Evolutionary conservation across 2,888 invertebrate species (phyloP).

Genomic region (Taphrorychus bicolor): DNA sequence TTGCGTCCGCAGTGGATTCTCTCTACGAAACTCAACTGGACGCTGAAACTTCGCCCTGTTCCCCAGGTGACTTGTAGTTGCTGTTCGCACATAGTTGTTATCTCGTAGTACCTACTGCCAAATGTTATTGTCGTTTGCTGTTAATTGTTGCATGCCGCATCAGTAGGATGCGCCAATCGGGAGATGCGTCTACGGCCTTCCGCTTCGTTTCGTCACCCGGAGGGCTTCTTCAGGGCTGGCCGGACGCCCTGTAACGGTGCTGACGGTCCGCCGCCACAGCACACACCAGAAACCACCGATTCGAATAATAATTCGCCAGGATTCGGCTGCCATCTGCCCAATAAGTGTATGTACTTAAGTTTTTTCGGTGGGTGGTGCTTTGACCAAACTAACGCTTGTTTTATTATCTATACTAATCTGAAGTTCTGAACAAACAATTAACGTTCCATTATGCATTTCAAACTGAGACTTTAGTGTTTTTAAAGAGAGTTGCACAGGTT

Average conservation of each 20-base stretch:
- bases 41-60: slow-evolving; percentile 52
- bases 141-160: slow-evolving; percentile 32
- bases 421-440: too few relatives aligned
- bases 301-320: slow-evolving; percentile 41
- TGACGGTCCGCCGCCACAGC: background rate
- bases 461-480: background rate
- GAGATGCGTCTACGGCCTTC: slow-evolving; percentile 41
- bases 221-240: slow-evolving; percentile 38
- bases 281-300: slow-evolving; percentile 30
- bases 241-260: slow-evolving; percentile 33
- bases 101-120: slow-evolving; percentile 3
- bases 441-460: too few relatives aligned
- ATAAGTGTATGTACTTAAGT: slow-evolving; percentile 39
- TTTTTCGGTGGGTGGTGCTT: slow-evolving; percentile 21
- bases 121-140: slow-evolving; percentile 26
- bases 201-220: slow-evolving; percentile 40
- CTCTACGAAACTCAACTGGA: slow-evolving; percentile 53
- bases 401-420: slow-evolving; percentile 25
- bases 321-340: slow-evolving; percentile 30
- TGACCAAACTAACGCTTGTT: slow-evolving; percentile 22
- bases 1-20: slow-evolving; percentile 57
- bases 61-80: slow-evolving; percentile 43
- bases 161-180: slow-evolving; percentile 34
- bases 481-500: background rate
- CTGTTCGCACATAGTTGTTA: slow-evolving; percentile 13